Conservation (phyloP, 1,140 invertebrate species). For the Trichomalopsis sarcophagae region DNA sequence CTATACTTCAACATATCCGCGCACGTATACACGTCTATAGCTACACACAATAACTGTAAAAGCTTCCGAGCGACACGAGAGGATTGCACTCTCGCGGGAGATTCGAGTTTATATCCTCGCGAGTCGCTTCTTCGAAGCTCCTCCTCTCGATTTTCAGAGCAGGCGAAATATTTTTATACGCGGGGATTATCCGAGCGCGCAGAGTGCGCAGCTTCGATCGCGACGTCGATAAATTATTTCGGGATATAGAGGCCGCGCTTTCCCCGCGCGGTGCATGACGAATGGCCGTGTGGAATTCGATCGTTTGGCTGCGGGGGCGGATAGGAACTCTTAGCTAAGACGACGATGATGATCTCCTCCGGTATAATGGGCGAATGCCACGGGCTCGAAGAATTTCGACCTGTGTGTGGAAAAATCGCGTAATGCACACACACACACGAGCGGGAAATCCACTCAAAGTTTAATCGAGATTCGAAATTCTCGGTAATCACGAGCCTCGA, state of each 20-base stretch:
- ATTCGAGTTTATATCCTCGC: constrained; percentile 30
- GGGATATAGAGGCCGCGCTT: too few species aligned
- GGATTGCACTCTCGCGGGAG: constrained; percentile 31
- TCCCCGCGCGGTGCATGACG: not conserved
- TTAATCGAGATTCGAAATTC: not conserved
- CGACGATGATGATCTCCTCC: constrained; percentile 12
- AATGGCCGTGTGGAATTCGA: not conserved
- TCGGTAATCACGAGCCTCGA: not conserved
- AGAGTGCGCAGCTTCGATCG: not conserved
- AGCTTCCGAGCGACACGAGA: constrained; percentile 34
- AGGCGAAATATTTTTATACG: constrained; percentile 1
- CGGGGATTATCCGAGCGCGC: not conserved
- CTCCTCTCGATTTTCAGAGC: constrained; percentile 1
- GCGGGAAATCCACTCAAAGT: too few species aligned
- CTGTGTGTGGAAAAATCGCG: too few species aligned
- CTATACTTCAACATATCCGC: too few species aligned
- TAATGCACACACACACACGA: too few species aligned
- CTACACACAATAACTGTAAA: constrained; percentile 51
- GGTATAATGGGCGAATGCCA: constrained; percentile 48
- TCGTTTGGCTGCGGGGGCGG: not conserved
- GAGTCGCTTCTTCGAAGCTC: not conserved
- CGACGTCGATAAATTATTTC: not conserved
- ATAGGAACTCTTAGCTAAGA: constrained; percentile 8
- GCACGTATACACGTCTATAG: not conserved
- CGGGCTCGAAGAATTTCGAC: too few species aligned